phyloP scores from a whole-genome alignment of 2,888 invertebrate genomes.

The Drosophila trichaetosa region DNA sequence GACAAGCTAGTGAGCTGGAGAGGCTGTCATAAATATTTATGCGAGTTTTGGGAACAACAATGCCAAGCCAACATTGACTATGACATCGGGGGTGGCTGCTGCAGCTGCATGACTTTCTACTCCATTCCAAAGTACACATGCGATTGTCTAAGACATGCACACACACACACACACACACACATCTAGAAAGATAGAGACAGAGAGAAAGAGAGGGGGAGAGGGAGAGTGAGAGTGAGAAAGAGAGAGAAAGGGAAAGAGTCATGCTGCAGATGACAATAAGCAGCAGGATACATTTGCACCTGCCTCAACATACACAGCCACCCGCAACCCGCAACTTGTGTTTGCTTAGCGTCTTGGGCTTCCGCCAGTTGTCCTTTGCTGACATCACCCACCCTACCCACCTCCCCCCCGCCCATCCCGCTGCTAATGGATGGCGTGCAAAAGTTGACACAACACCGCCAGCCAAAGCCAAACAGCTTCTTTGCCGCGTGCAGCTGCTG shows the following conservation, averaged over 20 bases:
- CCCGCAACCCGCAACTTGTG: conserved; percentile 52
- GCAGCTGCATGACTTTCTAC: conserved; percentile 7
- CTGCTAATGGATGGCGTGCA: conserved; percentile 74
- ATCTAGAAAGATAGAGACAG: not conserved
- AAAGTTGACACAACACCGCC: conserved; percentile 78
- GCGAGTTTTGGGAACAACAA: conserved; percentile 83
- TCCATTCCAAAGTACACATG: conserved; percentile 60
- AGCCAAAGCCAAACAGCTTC: conserved; percentile 68
- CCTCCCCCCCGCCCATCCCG: not conserved
- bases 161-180: conserved; percentile 36
- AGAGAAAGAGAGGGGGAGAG: not conserved
- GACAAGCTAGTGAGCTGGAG: conserved; percentile 62
- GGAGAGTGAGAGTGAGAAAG: not conserved
- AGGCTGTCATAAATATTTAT: conserved; percentile 84
- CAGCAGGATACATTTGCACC: conserved; percentile 77
- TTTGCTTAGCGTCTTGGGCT: conserved; percentile 72
- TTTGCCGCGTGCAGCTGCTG: conserved; percentile 65
- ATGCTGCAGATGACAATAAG: conserved; percentile 72
- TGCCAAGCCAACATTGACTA: conserved; percentile 59
- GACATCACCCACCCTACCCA: not conserved
- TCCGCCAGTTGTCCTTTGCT: conserved; percentile 47
- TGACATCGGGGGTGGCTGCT: conserved; percentile 13
- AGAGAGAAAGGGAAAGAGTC: conserved; percentile 10
- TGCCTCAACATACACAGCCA: conserved; percentile 27
- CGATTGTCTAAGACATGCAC: conserved; percentile 72